Percentiles rank a stretch among this genome's conserved stretches.
Conservation (phyloP, 2,797 vertebrate species). For the Pseudochaenichthys georgianus region DNA sequence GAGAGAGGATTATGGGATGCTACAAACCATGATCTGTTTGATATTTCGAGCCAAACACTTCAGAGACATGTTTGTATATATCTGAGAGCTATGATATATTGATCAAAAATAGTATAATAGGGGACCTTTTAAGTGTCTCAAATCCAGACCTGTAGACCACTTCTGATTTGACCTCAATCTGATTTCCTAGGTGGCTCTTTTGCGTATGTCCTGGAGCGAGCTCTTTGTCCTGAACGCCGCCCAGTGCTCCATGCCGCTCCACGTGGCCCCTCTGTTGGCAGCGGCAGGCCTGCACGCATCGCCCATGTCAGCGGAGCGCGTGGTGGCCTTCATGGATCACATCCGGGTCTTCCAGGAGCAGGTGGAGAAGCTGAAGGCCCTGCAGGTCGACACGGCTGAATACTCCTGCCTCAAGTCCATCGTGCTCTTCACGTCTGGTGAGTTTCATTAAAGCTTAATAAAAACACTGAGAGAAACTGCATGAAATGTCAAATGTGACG, state of each 20-base stretch:
- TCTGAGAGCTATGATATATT: too few species aligned
- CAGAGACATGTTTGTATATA: too few species aligned
- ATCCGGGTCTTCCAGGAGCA: conserved; percentile 92
- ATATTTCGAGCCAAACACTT: too few species aligned
- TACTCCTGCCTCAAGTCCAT: conserved; percentile 92
- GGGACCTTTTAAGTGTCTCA: neutral
- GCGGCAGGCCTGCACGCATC: conserved; percentile 91
- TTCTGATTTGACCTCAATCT: neutral
- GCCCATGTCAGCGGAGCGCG: conserved; percentile 89
- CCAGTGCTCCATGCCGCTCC: conserved; percentile 91
- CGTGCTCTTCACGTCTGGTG: conserved; percentile 91
- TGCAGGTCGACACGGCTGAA: conserved; percentile 90
- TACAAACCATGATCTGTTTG: too few species aligned
- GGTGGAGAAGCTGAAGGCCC: conserved; percentile 91
- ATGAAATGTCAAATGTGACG: neutral
- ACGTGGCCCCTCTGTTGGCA: conserved; percentile 89
- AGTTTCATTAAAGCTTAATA: conserved; percentile 48
- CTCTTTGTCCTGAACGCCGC: conserved; percentile 91
- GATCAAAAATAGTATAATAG: too few species aligned
- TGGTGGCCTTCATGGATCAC: conserved; percentile 93
- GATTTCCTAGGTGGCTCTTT: conserved; percentile 83
- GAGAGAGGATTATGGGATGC: too few species aligned
- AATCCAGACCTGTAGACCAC: neutral
- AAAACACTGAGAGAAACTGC: neutral
- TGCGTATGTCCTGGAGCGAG: conserved; percentile 92